A percentile compares a stretch with the other conserved stretches of the same genome.
Conservation (phyloP, 2,888 invertebrate species). For the Heliconius aoede region DNA sequence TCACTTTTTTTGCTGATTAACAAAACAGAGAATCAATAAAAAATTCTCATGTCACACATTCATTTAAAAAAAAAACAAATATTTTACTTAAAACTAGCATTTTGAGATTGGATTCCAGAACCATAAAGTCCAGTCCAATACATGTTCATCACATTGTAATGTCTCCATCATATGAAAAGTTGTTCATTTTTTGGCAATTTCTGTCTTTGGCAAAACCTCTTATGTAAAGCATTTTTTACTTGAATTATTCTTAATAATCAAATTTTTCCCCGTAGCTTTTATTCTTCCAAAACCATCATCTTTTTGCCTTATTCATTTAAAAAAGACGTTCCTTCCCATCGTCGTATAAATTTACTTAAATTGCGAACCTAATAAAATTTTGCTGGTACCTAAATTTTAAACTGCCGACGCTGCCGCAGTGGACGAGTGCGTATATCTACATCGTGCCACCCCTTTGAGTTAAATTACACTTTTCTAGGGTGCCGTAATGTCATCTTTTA, state of each 20-base stretch:
- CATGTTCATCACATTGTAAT: background rate
- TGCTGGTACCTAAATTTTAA: conserved; percentile 41
- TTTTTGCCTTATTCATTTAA: conserved; percentile 5
- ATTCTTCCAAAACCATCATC: background rate
- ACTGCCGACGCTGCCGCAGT: conserved; percentile 36
- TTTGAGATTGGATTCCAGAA: too few species aligned
- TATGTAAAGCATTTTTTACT: background rate
- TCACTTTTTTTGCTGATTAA: too few species aligned
- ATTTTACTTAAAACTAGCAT: too few species aligned
- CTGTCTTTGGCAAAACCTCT: too few species aligned
- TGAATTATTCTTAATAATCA: background rate
- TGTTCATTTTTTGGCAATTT: too few species aligned
- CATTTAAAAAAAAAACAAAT: too few species aligned
- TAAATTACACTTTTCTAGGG: conserved; percentile 13
- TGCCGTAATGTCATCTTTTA: background rate
- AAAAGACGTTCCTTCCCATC: background rate
- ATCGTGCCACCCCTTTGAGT: conserved; percentile 30
- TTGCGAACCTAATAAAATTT: conserved; percentile 36
- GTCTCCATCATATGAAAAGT: background rate
- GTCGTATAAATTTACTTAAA: conserved; percentile 36
- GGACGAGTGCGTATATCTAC: conserved; percentile 34
- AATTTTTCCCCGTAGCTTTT: background rate
- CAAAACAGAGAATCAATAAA: background rate
- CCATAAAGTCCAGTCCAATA: background rate
- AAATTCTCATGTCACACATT: background rate